Evolutionary conservation across 2,888 invertebrate species (phyloP).

Genomic region (Calliopum simillimum): DNA sequence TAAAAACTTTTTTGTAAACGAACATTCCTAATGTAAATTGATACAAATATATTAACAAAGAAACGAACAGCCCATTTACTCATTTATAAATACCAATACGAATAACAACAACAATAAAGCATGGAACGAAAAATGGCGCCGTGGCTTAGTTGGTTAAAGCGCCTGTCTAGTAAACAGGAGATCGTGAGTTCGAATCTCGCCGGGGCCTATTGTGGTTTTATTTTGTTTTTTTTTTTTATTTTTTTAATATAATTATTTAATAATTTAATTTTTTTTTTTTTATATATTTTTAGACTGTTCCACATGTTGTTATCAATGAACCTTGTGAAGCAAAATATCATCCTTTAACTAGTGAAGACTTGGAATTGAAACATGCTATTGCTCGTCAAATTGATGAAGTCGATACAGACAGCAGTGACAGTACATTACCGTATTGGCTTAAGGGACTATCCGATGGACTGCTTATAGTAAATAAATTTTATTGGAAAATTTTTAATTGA

Average conservation of each 20-base stretch:
- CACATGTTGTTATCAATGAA: slow-evolving; percentile 1
- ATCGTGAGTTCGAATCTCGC: slow-evolving; percentile 68
- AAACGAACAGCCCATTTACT: too few relatives aligned
- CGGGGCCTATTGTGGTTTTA: slow-evolving; percentile 57
- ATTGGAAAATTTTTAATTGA: slow-evolving; percentile 32
- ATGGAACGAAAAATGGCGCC: slow-evolving; percentile 57
- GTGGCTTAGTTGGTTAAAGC: slow-evolving; percentile 68
- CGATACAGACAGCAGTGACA: neutral
- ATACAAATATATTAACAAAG: too few relatives aligned
- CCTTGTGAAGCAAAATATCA: neutral
- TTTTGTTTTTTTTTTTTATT: slow-evolving; percentile 13
- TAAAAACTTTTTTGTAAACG: too few relatives aligned
- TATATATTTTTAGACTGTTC: neutral
- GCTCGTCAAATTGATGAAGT: neutral
- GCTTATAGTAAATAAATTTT: slow-evolving; percentile 46
- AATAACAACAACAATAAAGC: too few relatives aligned
- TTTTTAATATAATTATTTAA: slow-evolving; percentile 1
- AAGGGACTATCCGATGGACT: slow-evolving; percentile 42
- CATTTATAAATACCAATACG: too few relatives aligned
- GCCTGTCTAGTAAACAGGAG: slow-evolving; percentile 68
- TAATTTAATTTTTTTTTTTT: neutral
- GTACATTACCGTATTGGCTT: slow-evolving; percentile 32
- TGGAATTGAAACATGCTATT: neutral
- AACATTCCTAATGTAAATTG: too few relatives aligned
- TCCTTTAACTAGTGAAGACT: neutral